phyloP scores from a whole-genome alignment of 2,113 vertebrate genomes.

The Picathartes gymnocephalus region DNA sequence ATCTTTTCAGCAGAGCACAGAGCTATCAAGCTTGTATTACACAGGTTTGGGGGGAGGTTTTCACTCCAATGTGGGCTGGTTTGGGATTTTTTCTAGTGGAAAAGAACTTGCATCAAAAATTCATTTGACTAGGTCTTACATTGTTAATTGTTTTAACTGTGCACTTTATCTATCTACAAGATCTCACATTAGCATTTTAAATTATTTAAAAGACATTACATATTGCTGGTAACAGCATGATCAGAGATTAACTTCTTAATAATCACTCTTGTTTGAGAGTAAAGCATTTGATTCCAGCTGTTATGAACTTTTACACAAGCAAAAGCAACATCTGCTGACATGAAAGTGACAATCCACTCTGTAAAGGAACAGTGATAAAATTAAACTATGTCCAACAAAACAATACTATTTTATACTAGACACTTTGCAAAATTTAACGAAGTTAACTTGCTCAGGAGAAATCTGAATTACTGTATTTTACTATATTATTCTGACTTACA shows the following conservation, averaged over 20 bases:
- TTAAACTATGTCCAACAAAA: neutral
- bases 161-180: neutral
- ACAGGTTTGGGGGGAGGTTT: neutral
- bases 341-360: neutral
- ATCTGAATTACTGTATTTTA: neutral
- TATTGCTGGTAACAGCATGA: conserved; percentile 12
- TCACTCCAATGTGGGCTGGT: neutral
- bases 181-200: neutral
- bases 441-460: neutral
- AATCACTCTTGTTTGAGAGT: neutral
- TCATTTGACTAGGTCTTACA: neutral
- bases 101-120: neutral
- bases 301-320: neutral
- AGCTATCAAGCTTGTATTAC: neutral
- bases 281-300: conserved; percentile 26
- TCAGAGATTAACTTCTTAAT: neutral
- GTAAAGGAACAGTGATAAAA: neutral
- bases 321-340: neutral
- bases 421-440: neutral
- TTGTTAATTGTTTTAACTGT: neutral
- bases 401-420: neutral
- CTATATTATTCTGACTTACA: neutral
- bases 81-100: neutral
- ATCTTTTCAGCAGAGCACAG: neutral
- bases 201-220: conserved; percentile 32